These are phyloP conservation scores for Chrysogorgia sp. DNA, from an alignment of 92 coral and sea anemone genomes.

Conservation along the genomic window DNA sequence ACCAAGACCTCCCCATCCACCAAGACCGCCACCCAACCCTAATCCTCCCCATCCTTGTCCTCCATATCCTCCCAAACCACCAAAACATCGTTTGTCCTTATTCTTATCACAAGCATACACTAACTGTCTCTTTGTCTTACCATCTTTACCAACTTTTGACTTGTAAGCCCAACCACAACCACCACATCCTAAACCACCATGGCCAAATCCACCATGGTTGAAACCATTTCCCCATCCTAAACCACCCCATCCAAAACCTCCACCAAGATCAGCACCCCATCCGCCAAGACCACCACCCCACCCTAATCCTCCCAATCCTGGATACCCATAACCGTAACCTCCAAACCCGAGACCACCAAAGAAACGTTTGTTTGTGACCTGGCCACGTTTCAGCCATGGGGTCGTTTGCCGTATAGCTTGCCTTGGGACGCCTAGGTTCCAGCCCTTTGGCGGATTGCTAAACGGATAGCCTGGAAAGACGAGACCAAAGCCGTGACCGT, in stretches of 20 bases:
- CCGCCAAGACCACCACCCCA: constrained; percentile 44
- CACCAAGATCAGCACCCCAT: too few relatives aligned
- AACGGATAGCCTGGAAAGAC: constrained; percentile 44
- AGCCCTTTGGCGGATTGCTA: constrained; percentile 31
- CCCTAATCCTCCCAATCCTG: constrained; percentile 38
- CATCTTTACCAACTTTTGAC: constrained; percentile 46
- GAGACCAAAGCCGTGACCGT: constrained; percentile 55
- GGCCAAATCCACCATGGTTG: constrained; percentile 32
- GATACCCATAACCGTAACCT: constrained; percentile 63
- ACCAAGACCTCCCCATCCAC: not conserved
- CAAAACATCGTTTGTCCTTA: constrained; percentile 33
- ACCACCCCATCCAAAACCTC: constrained; percentile 20
- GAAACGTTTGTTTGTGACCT: constrained; percentile 24
- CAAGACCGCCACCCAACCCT: not conserved
- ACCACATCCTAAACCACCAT: constrained; percentile 57
- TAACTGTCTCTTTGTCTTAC: constrained; percentile 34
- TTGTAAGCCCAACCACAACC: constrained; percentile 44
- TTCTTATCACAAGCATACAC: constrained; percentile 18
- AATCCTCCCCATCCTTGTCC: constrained; percentile 51
- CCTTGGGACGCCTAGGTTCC: constrained; percentile 18
- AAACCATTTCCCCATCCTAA: constrained; percentile 37
- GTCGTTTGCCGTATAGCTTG: constrained; percentile 13
- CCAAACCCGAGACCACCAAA: constrained; percentile 48
- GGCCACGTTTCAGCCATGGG: constrained; percentile 23
- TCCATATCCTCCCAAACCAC: constrained; percentile 54